Percentiles rank a stretch among this genome's conserved stretches.
Evolutionary conservation across 1,140 invertebrate genomes (phyloP).

Genomic region (Camponotus pennsylvanicus): DNA sequence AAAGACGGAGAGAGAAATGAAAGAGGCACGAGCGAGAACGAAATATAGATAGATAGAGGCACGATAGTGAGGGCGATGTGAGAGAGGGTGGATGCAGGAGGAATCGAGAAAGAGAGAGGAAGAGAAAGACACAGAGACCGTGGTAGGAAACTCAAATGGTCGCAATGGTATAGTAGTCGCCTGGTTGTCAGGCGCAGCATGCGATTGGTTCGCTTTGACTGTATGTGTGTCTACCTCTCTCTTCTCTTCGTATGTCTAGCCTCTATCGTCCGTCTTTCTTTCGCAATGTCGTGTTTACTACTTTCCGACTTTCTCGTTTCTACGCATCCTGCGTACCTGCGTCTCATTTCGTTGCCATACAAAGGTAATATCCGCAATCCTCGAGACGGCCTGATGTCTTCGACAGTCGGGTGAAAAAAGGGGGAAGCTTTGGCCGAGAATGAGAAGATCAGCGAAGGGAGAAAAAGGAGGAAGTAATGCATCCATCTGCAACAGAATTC

Average conservation of each 20-base stretch:
- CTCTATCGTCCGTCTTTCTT: slow-evolving; percentile 64
- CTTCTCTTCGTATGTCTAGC: slow-evolving; percentile 42
- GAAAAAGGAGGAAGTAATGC: not conserved
- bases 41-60: slow-evolving; percentile 75
- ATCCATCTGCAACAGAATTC: not conserved
- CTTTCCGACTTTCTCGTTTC: slow-evolving; percentile 61
- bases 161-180: slow-evolving; percentile 82
- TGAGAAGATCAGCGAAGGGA: not conserved
- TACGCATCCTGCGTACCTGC: slow-evolving; percentile 33
- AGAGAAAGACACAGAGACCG: slow-evolving; percentile 59
- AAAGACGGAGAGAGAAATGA: slow-evolving; percentile 44
- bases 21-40: slow-evolving; percentile 68
- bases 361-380: not conserved
- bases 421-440: not conserved
- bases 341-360: slow-evolving; percentile 1
- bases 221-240: slow-evolving; percentile 65
- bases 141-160: slow-evolving; percentile 83
- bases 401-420: slow-evolving; percentile 11
- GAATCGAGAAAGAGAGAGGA: slow-evolving; percentile 5
- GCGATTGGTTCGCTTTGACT: slow-evolving; percentile 80
- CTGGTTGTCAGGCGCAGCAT: slow-evolving; percentile 80
- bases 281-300: slow-evolving; percentile 59
- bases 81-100: slow-evolving; percentile 61
- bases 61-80: slow-evolving; percentile 66
- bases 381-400: slow-evolving; percentile 10